These are phyloP conservation scores for Melitaea cinxia DNA, from an alignment of 1,140 invertebrate species.

Conservation along the genomic window DNA sequence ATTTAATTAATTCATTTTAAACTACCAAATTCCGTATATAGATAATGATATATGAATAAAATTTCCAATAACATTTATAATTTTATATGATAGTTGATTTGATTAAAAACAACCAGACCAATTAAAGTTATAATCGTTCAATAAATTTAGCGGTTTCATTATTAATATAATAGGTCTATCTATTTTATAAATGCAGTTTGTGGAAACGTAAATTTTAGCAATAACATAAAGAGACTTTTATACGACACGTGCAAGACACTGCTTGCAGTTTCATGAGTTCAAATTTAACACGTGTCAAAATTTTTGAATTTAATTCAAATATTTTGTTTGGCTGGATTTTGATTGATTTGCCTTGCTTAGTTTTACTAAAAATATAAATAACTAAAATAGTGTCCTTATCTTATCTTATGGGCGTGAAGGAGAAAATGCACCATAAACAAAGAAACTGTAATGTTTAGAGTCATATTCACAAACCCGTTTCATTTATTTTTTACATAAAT, in stretches of 20 bases:
- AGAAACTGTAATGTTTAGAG: too few species aligned
- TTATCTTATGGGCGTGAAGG: too few species aligned
- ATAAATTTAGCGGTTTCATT: slow-evolving; percentile 15
- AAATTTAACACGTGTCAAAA: too few species aligned
- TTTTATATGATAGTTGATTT: slow-evolving; percentile 15
- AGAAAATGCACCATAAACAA: too few species aligned
- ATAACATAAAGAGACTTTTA: neutral
- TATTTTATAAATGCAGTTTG: slow-evolving; percentile 8
- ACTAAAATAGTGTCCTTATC: too few species aligned
- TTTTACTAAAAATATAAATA: too few species aligned
- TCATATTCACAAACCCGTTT: too few species aligned
- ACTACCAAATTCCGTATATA: neutral
- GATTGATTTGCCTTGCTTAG: too few species aligned
- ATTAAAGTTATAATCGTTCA: slow-evolving; percentile 19
- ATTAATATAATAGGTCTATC: slow-evolving; percentile 4
- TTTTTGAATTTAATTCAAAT: too few species aligned
- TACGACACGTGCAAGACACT: neutral
- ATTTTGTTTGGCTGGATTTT: too few species aligned
- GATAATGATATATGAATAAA: slow-evolving; percentile 1
- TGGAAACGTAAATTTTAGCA: neutral
- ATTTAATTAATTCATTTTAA: neutral
- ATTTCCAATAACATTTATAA: slow-evolving; percentile 5
- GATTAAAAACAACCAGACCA: slow-evolving; percentile 13
- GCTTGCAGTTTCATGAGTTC: too few species aligned
- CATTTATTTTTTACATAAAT: too few species aligned